Evolutionary conservation across 2,797 vertebrate species (phyloP), one percentile per base, ranked within the genome.

Genomic region (Cryptoblepharus egeriae): DNA sequence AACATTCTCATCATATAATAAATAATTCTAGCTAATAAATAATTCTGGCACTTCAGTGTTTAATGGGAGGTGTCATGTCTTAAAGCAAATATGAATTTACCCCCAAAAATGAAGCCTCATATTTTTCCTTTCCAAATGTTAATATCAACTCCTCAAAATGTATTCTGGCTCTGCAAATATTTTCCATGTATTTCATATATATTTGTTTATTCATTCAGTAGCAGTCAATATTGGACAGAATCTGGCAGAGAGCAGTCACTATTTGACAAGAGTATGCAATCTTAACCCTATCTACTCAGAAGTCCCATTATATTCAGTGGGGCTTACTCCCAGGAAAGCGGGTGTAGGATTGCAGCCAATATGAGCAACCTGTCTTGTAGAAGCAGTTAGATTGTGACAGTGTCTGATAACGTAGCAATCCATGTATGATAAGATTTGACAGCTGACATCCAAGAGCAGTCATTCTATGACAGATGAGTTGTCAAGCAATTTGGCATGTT

Each of bases 301-400:
- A n/a, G n/a, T n/a, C n/a, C n/a, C n/a, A n/a, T n/a, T n/a, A n/a
- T n/a, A n/a, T n/a, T n/a, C n/a, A n/a, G n/a, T n/a, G n/a, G n/a
- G n/a, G n/a, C n/a, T n/a, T n/a, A n/a, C n/a, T n/a, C n/a, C n/a
- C n/a, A n/a, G n/a, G n/a, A n/a, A n/a, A n/a, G n/a, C n/a, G n/a
- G n/a, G n/a, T n/a, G n/a, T n/a, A n/a, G n/a, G n/a, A n/a, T n/a
- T n/a, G n/a, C n/a, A n/a, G n/a, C n/a, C n/a, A 49, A 61, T 78
- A 9, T 79, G n/a, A 42, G 11, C 30, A 8, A 57, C 26, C 60
- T 57, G 69, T 8, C 6, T 57, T 45, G 69, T 49, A 79, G n/a
- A 11, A 73, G 61, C n/a, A 83, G 75, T 22, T n/a, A 83, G 4
- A 18, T 42, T 79, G 67, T 73, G 49, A 58, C 61, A 67, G 61